Evolutionary conservation across 2,797 vertebrate genomes (phyloP), one percentile per base, ranked within the genome.

Genomic region (Tapera naevia): DNA sequence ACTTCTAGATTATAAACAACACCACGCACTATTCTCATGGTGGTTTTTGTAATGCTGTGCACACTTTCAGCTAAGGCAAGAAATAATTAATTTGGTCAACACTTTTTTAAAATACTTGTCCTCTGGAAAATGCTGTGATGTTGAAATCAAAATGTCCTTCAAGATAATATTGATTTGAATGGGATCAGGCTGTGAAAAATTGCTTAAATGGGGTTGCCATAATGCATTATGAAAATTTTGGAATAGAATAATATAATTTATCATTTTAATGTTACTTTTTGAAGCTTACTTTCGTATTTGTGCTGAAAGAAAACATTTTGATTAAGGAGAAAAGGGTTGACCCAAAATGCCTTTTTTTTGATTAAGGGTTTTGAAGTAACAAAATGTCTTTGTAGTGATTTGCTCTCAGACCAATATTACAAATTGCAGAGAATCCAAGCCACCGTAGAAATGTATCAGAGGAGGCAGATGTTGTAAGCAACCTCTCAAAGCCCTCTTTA

Each of bases 151-250:
- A 95, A 88, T 1, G 5, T 85, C 64, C 45, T 91, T 86, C 83
- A 88, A 67, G 78, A 78, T 33, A 50, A 9, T 80, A 88, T 88
- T 91, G 82, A 88, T 93, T 94, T 93, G 56, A 93, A 91, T 71
- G 45, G 84, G 60, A 81, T 76, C 58, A 0, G 3, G 37, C 50
- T 90, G 43, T 94, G 88, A 95, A 88, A 95, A 96, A 88, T 86
- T 33, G 13, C 46, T 91, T 95, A 84, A 88, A 73, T 73, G 91
- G 45, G 57, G 51, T 67, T 91, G 67, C 30, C 80, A 81, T 66
- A 93, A 94, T 58, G n/a, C 0, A 0, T 65, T 71, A 82, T 73
- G 33, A 76, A 80, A 90, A 88, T 96, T 95, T 46, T 76, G 71
- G 53, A 85, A 70, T 41, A 80, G 32, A 86, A 80, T 65, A 89